Conservation (phyloP, 2,888 invertebrate species). For the Ophion slaviceki region DNA sequence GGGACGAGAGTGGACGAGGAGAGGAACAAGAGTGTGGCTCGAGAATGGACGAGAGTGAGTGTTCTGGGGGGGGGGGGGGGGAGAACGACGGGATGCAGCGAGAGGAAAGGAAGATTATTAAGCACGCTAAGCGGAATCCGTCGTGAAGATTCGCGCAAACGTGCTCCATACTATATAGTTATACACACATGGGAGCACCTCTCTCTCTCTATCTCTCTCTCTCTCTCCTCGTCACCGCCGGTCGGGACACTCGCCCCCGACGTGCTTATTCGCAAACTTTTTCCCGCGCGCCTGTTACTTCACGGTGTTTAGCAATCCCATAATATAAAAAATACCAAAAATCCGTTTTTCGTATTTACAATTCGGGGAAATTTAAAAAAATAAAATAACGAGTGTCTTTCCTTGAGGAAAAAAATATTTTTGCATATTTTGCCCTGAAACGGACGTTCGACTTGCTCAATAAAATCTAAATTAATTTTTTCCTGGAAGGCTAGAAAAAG, state of each 20-base stretch:
- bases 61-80: background rate
- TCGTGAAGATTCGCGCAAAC: background rate
- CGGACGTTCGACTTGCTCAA: too few relatives aligned
- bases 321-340: too few relatives aligned
- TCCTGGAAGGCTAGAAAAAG: too few relatives aligned
- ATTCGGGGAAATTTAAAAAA: too few relatives aligned
- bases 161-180: background rate
- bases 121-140: background rate
- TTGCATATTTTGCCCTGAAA: too few relatives aligned
- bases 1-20: background rate
- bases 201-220: background rate
- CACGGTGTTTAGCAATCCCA: too few relatives aligned
- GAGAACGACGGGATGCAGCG: background rate
- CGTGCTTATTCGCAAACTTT: constrained; percentile 39
- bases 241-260: background rate
- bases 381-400: too few relatives aligned
- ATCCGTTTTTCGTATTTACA: too few relatives aligned
- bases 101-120: background rate
- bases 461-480: too few relatives aligned
- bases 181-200: background rate
- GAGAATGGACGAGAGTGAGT: background rate
- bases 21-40: constrained; percentile 17
- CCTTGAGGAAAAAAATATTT: too few relatives aligned
- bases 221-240: background rate
- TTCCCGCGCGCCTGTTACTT: constrained; percentile 35